A percentile compares a stretch with the other conserved stretches of the same genome.
phyloP scores from a whole-genome alignment of 2,113 vertebrate species.

The Cyanoderma ruficeps region DNA sequence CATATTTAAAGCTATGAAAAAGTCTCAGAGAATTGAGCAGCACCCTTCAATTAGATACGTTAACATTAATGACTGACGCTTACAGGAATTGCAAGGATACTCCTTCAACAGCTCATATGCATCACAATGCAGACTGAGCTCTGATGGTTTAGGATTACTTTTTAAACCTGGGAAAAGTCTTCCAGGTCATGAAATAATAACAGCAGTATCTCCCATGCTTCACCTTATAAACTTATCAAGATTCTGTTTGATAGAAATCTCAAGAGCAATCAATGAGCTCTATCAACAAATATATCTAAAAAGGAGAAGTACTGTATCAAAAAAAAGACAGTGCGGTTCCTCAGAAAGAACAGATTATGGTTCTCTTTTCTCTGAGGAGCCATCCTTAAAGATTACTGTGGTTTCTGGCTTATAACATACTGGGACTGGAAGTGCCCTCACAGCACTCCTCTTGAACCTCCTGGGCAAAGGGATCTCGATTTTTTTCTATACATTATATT shows the following conservation, averaged over 20 bases:
- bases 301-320: not conserved
- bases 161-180: not conserved
- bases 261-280: not conserved
- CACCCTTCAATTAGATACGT: not conserved
- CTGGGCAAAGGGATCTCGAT: not conserved
- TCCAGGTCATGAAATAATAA: not conserved
- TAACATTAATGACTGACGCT: not conserved
- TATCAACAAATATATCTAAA: not conserved
- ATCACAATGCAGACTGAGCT: not conserved
- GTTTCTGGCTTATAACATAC: not conserved
- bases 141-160: not conserved
- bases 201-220: not conserved
- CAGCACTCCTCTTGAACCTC: not conserved
- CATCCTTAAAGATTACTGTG: not conserved
- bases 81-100: not conserved
- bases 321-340: not conserved
- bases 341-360: not conserved
- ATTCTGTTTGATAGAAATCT: not conserved
- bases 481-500: not conserved
- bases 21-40: not conserved
- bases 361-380: not conserved
- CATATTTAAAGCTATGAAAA: not conserved
- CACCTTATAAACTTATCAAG: not conserved
- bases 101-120: not conserved
- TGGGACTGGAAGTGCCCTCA: not conserved